Conservation (phyloP, 2,888 invertebrate genomes). For the Drosophila helvetica region DNA sequence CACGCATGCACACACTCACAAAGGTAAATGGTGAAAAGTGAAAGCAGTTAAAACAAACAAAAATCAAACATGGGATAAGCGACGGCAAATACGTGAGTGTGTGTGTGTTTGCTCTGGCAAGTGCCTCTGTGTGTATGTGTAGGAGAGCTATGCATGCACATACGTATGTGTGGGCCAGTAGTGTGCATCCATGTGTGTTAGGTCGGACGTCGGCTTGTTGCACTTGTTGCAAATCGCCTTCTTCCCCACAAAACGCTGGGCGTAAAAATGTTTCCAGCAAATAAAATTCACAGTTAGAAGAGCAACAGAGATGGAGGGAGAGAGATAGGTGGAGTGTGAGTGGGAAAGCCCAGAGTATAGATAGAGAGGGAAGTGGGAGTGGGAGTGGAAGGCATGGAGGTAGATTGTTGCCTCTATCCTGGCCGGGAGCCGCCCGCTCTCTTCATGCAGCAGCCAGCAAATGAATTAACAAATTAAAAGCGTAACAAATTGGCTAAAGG, state of each 20-base stretch:
- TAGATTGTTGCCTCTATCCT: slow-evolving; percentile 9
- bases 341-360: background rate
- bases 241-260: slow-evolving; percentile 40
- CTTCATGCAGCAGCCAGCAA: slow-evolving; percentile 50
- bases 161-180: background rate
- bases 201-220: slow-evolving; percentile 53
- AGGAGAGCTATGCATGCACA: background rate
- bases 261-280: slow-evolving; percentile 49
- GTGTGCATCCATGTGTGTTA: slow-evolving; percentile 48
- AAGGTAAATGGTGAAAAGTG: slow-evolving; percentile 60
- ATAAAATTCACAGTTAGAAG: slow-evolving; percentile 31
- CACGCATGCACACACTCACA: slow-evolving; percentile 2
- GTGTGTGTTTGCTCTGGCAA: slow-evolving; percentile 18
- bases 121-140: background rate
- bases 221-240: slow-evolving; percentile 45
- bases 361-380: background rate
- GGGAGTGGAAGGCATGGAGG: background rate
- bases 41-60: slow-evolving; percentile 70
- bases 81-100: slow-evolving; percentile 29
- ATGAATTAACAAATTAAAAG: slow-evolving; percentile 78
- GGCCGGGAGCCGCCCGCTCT: slow-evolving; percentile 7
- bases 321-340: background rate
- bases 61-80: slow-evolving; percentile 62
- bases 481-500: slow-evolving; percentile 69
- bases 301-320: background rate